phyloP scores from a whole-genome alignment of 2,113 vertebrate genomes.

The Mixornis gularis region DNA sequence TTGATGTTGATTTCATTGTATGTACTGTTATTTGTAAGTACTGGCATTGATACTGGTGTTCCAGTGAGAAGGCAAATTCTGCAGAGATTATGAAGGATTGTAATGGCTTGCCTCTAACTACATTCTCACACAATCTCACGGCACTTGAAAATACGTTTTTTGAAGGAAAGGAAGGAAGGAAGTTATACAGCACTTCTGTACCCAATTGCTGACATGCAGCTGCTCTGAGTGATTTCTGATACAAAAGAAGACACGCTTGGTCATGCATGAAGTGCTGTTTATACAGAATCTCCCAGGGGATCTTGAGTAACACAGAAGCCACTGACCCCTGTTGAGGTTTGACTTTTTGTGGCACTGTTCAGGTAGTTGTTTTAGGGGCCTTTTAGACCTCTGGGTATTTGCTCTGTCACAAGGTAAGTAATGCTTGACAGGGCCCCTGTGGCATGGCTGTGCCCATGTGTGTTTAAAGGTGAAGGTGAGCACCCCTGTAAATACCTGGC shows the following conservation, averaged over 20 bases:
- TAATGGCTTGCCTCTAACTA: neutral
- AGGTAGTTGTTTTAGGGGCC: neutral
- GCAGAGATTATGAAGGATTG: neutral
- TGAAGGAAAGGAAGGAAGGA: neutral
- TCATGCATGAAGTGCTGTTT: neutral
- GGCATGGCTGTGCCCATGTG: neutral
- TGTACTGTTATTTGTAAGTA: neutral
- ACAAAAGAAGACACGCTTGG: neutral
- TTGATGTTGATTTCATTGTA: neutral
- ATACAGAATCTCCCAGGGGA: neutral
- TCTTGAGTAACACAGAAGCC: neutral
- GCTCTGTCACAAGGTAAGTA: neutral
- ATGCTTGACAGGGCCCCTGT: neutral
- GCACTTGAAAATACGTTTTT: neutral
- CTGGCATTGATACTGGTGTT: neutral
- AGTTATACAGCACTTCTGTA: neutral
- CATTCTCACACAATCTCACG: neutral
- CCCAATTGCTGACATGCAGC: neutral
- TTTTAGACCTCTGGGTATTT: neutral
- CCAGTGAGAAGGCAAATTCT: neutral
- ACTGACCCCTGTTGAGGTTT: neutral
- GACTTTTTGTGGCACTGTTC: neutral
- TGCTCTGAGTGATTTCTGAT: neutral
- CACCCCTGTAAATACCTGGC: neutral
- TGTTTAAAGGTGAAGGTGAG: neutral